phyloP scores from a whole-genome alignment of 2,797 vertebrate genomes.

The Peromyscus attwateri region DNA sequence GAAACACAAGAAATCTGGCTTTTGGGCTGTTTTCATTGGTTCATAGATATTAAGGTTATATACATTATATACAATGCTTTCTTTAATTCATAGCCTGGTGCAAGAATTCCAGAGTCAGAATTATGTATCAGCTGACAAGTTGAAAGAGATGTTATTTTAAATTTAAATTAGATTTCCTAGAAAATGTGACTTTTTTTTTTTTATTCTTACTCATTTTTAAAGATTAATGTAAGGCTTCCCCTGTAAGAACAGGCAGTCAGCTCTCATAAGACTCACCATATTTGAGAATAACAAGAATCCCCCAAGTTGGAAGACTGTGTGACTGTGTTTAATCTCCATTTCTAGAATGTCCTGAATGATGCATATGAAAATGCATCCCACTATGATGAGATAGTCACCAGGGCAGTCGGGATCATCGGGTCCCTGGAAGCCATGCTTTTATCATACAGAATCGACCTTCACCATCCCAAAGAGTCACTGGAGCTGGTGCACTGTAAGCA shows the following conservation, averaged over 20 bases:
- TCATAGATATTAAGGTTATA: conserved; percentile 10
- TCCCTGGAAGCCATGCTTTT: conserved; percentile 85
- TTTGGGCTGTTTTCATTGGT: not conserved
- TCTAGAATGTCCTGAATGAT: conserved; percentile 89
- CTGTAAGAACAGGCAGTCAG: not conserved
- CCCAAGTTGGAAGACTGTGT: not conserved
- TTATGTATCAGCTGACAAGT: not conserved
- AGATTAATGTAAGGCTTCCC: not conserved
- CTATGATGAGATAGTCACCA: conserved; percentile 86
- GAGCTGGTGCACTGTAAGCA: conserved; percentile 83
- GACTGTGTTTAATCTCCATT: conserved; percentile 43
- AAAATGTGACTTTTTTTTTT: not conserved
- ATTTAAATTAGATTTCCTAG: conserved; percentile 50
- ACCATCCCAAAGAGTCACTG: conserved; percentile 84
- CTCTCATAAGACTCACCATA: not conserved
- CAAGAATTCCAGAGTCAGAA: conserved; percentile 23
- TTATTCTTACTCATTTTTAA: not conserved
- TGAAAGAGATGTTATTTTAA: conserved; percentile 25
- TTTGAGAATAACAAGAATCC: conserved; percentile 22
- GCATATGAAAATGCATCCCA: conserved; percentile 85
- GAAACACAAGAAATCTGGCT: not conserved
- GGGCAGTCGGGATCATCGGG: conserved; percentile 83
- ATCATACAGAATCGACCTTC: conserved; percentile 80
- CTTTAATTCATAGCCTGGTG: conserved; percentile 15
- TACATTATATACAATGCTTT: not conserved